Base-by-base conservation (phyloP, 2,888 invertebrate genomes). In the Antheraea yamamai region DNA sequence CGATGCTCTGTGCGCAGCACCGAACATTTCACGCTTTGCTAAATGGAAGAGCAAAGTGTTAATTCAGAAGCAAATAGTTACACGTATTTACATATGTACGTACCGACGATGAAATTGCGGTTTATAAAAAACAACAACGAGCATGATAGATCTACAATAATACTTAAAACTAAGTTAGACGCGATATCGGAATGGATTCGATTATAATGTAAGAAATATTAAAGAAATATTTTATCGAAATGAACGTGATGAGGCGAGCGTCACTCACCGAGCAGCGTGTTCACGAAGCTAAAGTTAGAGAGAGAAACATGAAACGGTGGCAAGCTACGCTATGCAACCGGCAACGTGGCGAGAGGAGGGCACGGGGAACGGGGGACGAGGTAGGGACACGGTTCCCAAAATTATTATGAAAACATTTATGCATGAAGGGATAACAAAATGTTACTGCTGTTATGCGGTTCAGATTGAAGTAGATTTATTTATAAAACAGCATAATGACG, bases 381-480 rank as follows among this genome's bases (percentile, higher is more conserved):
- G 82, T 84, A 84, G 85, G 87, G 90, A 88, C 88, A 89, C 85
- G 84, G 89, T 89, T 89, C 86, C 89, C 89, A 87, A 92, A 92
- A 92, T 88, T 84, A 92, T 92, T 92, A 92, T 88, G 89, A 89
- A 92, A 92, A 92, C 92, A 92, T 92, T 92, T 92, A 93, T 92
- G 91, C 92, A 92, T 93, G 91, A 91, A 90, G 89, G 92, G 91
- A 92, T 92, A 90, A 92, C 92, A 91, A 88, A 92, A 89, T 91
- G 89, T 88, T 88, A 87, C 85, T 83, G 87, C 84, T 88, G 87
- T 88, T 88, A 88, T 87, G 84, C 85, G 83, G 85, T 84, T 85
- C 84, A 87, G 89, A 91, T 90, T 91, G 89, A 85, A 84, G 81
- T 85, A 88, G 87, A 87, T 87, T 89, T 87, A 88, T 88, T 86